A percentile compares a stretch with the other conserved stretches of the same genome.
These are phyloP conservation scores for Cydia splendana DNA, from an alignment of 1,140 invertebrate genomes.

Conservation along the genomic window DNA sequence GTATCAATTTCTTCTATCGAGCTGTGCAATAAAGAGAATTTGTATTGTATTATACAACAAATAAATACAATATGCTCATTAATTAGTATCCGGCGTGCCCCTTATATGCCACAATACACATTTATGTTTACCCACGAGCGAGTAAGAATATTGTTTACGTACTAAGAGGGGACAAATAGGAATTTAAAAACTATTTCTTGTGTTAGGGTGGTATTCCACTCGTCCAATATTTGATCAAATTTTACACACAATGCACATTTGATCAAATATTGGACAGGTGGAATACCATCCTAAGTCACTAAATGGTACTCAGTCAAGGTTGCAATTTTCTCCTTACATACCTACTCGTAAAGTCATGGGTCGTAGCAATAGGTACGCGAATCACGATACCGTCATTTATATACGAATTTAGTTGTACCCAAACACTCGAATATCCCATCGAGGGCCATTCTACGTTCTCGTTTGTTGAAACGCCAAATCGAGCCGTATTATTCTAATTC, in stretches of 20 bases:
- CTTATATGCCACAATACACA: no score
- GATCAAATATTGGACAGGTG: no score
- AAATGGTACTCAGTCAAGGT: neutral
- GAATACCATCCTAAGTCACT: neutral
- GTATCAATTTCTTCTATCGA: no score
- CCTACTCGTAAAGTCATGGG: constrained; percentile 14
- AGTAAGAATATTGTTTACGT: neutral
- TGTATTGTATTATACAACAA: no score
- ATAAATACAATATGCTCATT: no score
- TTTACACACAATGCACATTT: no score
- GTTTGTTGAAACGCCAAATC: constrained; percentile 78
- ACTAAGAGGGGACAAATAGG: neutral
- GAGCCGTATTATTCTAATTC: constrained; percentile 78
- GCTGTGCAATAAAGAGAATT: no score
- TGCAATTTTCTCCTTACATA: neutral
- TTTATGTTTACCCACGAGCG: no score
- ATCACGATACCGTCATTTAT: constrained; percentile 73
- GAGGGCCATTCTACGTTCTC: constrained; percentile 71
- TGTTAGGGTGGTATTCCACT: no score
- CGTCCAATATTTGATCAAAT: no score
- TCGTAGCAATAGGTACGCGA: constrained; percentile 42
- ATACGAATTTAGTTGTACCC: constrained; percentile 71
- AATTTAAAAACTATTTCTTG: neutral
- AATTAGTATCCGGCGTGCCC: no score
- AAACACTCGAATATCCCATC: constrained; percentile 74